Base-by-base conservation (phyloP, 1,140 invertebrate species). In the Cotesia glomerata region DNA sequence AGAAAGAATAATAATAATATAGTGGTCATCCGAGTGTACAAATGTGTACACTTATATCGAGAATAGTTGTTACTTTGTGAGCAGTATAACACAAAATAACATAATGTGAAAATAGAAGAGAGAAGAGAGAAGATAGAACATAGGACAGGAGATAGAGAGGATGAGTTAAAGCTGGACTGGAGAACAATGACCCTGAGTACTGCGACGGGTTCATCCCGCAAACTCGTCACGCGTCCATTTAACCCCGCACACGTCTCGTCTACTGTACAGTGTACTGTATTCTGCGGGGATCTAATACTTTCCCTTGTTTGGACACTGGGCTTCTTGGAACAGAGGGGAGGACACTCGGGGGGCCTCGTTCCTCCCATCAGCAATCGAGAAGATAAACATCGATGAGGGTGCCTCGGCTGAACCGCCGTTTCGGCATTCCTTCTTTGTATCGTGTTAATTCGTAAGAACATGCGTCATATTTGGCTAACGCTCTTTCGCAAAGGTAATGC, bases 211-310 rank as follows among this genome's bases (percentile, higher is more conserved):
- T 54, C 32, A 72, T 72, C 63, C 51, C 32, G 63, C 62, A 72
- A 72, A 72, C 70, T 72, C 62, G 70, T 72, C 70, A 72, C 70
- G 70, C 51, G 62, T 72, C 62, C 62, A 52, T 72, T 72, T 66
- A 72, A 72, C 51, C 62, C 70, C 66, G 52, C 63, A 72, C 70
- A 66, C 70, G 70, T 72, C 16, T 32, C 45, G 34, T 32, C 51
- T 54, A 67, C 49, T 26, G 4, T 32, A 13, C 1, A 26, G 26
- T 3, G 26, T 26, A 26, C 26, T 26, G 26, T 26, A 26, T 26
- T 26, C 26, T 26, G 26, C 36, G 3, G 14, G 26, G 13, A 51
- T 45, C 52, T 66, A 64, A 66, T 72, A 66, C 62, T 72, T 66
- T 72, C 62, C 70, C 70, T 72, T 72, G 49, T 72, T 72, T 72